Percentiles rank a stretch among this genome's conserved stretches.
phyloP scores from a whole-genome alignment of 1,140 invertebrate genomes.

The Trichonephila inaurata region DNA sequence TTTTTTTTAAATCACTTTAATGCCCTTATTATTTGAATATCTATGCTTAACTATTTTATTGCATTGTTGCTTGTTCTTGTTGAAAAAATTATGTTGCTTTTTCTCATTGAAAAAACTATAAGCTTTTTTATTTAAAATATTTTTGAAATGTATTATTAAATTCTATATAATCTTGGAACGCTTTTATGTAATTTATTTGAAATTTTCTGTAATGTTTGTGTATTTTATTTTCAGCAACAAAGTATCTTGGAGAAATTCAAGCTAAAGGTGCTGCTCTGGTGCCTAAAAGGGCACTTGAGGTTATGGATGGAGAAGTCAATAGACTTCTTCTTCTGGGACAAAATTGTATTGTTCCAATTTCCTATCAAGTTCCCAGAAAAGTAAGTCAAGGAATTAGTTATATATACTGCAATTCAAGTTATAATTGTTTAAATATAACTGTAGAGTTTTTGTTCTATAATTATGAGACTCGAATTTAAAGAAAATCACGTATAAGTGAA shows the following conservation, averaged over 20 bases:
- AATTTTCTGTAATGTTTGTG: not conserved
- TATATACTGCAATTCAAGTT: not conserved
- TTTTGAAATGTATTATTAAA: no score
- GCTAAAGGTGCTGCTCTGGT: constrained; percentile 95
- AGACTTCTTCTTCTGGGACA: constrained; percentile 91
- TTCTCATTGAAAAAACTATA: no score
- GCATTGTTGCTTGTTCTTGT: no score
- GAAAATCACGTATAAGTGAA: not conserved
- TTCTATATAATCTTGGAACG: no score
- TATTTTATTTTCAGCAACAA: constrained; percentile 78
- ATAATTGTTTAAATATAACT: no score
- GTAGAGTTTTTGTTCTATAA: no score
- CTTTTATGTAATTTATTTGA: not conserved
- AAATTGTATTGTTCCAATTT: constrained; percentile 92
- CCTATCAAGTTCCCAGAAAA: constrained; percentile 96
- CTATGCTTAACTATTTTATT: no score
- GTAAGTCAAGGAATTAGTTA: constrained; percentile 80
- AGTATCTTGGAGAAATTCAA: constrained; percentile 83
- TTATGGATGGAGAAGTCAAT: constrained; percentile 97
- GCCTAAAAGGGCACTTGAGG: constrained; percentile 93
- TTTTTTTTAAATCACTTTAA: no score
- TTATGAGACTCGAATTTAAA: not conserved
- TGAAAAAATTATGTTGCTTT: no score
- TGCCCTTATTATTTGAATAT: no score
- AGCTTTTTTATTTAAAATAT: no score